Evolutionary conservation across 2,888 invertebrate genomes (phyloP).

Genomic region (Drosophila bunnanda): DNA sequence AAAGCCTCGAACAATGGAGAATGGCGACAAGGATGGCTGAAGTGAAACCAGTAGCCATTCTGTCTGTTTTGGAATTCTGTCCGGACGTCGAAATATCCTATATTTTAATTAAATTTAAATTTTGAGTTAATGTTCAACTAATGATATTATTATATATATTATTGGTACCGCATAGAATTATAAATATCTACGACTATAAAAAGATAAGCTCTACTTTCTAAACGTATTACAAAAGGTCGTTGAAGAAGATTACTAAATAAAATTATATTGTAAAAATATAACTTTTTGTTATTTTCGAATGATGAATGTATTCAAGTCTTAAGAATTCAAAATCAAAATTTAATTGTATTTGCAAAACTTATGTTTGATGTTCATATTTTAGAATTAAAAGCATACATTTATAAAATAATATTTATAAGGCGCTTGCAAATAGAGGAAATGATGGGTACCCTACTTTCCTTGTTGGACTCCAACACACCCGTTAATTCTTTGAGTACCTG

Average conservation of each 20-base stretch:
- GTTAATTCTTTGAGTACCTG: not conserved
- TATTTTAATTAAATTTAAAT: not conserved
- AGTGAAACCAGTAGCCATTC: conserved; percentile 48
- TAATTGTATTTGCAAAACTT: not conserved
- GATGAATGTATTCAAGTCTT: not conserved
- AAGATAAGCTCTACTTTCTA: not conserved
- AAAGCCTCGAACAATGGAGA: conserved; percentile 34
- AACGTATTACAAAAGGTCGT: not conserved
- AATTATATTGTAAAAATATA: too few relatives aligned
- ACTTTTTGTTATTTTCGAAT: too few relatives aligned
- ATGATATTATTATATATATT: not conserved
- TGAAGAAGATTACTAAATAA: not conserved
- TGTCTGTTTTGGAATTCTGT: too few relatives aligned
- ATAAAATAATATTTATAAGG: not conserved
- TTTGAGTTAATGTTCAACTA: not conserved
- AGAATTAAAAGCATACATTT: not conserved
- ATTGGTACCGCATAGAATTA: not conserved
- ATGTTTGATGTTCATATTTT: not conserved
- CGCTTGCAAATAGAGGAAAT: fast-evolving
- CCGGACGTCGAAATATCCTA: conserved; percentile 9
- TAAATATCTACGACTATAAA: not conserved
- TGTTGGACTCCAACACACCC: not conserved
- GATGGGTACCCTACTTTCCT: too few relatives aligned
- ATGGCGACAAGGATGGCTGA: conserved; percentile 45
- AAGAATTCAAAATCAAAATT: not conserved